A percentile compares a stretch with the other conserved stretches of the same genome.
Evolutionary conservation across 1,140 invertebrate genomes (phyloP).

Genomic region (Leptoteleia sp.): DNA sequence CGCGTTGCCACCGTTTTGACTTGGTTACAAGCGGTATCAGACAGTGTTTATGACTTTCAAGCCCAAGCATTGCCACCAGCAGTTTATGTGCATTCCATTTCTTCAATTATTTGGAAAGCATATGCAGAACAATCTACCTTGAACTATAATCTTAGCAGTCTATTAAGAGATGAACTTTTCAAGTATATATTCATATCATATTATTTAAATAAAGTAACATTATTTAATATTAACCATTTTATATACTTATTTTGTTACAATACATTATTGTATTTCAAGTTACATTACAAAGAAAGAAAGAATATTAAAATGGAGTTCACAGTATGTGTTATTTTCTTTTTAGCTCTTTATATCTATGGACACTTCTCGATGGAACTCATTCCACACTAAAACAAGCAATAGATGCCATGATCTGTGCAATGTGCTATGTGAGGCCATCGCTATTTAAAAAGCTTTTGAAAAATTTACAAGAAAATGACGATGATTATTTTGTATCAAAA

Average conservation of each 20-base stretch:
- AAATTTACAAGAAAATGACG: constrained; percentile 83
- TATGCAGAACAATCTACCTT: constrained; percentile 82
- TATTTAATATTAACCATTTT: too few species aligned
- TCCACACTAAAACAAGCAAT: constrained; percentile 89
- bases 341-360: constrained; percentile 89
- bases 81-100: constrained; percentile 86
- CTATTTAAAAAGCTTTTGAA: constrained; percentile 88
- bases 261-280: too few species aligned
- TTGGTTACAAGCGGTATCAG: constrained; percentile 84
- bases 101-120: constrained; percentile 91
- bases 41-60: constrained; percentile 68
- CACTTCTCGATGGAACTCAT: constrained; percentile 84
- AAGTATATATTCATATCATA: constrained; percentile 75
- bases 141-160: constrained; percentile 84
- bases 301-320: too few species aligned
- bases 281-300: too few species aligned
- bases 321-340: constrained; percentile 29
- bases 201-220: too few species aligned
- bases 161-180: constrained; percentile 87
- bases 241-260: too few species aligned
- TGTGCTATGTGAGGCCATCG: constrained; percentile 90
- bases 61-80: constrained; percentile 78
- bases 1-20: constrained; percentile 83
- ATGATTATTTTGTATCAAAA: constrained; percentile 83
- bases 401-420: constrained; percentile 89